Percentiles rank a stretch among this genome's conserved stretches.
phyloP scores from a whole-genome alignment of 1,140 invertebrate genomes.

The Holcopasites calliopsidis region DNA sequence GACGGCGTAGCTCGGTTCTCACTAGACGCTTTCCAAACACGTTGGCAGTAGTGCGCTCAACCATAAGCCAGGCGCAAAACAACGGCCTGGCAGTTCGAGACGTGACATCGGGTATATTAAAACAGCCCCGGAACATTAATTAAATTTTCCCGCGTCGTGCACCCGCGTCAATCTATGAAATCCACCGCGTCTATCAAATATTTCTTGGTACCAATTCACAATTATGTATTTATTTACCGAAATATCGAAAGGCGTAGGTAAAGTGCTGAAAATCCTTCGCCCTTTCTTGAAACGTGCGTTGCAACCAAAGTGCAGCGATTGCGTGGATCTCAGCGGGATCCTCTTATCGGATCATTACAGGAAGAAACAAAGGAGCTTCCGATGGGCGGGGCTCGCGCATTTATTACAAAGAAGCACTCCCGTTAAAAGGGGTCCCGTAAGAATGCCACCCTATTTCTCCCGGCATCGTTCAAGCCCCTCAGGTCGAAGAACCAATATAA shows the following conservation, averaged over 20 bases:
- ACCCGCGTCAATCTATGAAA: background rate
- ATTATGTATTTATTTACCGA: too few species aligned
- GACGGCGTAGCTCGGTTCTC: constrained; percentile 37
- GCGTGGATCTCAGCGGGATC: background rate
- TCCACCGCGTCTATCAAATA: too few species aligned
- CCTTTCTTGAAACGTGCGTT: background rate
- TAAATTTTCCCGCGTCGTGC: background rate
- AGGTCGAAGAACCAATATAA: constrained; percentile 47
- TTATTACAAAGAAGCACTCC: constrained; percentile 21
- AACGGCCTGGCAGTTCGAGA: constrained; percentile 16
- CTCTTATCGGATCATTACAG: background rate
- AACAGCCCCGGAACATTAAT: constrained; percentile 26
- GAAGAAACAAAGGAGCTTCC: background rate
- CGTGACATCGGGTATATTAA: constrained; percentile 11
- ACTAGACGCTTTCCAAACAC: constrained; percentile 37
- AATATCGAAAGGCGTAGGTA: too few species aligned
- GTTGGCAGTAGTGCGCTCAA: constrained; percentile 32
- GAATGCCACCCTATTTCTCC: background rate
- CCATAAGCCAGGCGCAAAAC: constrained; percentile 31
- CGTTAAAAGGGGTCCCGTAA: background rate
- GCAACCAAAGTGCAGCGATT: background rate
- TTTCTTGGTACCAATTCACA: background rate
- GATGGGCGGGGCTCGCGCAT: background rate
- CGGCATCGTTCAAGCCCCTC: background rate
- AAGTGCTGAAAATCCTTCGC: too few species aligned